Percentiles rank a stretch among this genome's conserved stretches.
phyloP scores from a whole-genome alignment of 2,888 invertebrate genomes.

The Drosophila formosana region DNA sequence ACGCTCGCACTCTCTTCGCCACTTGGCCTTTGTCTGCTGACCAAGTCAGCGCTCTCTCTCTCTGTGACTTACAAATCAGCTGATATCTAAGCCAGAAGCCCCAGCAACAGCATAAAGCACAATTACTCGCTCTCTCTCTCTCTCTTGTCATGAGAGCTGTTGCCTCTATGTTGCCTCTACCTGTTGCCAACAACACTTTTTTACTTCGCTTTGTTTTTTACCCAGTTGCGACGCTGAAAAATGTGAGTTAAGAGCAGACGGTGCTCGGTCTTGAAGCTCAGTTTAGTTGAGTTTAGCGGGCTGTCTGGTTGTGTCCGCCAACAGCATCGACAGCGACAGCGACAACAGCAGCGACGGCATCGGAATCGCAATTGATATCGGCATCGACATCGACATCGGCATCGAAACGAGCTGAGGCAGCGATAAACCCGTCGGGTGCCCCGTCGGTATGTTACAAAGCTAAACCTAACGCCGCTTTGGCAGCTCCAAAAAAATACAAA shows the following conservation, averaged over 20 bases:
- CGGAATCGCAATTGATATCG: conserved; percentile 41
- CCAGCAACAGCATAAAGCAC: conserved; percentile 30
- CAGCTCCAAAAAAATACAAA: conserved; percentile 26
- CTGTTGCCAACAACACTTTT: conserved; percentile 46
- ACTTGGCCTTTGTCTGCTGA: conserved; percentile 27
- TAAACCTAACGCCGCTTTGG: conserved; percentile 46
- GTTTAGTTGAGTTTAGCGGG: conserved; percentile 58
- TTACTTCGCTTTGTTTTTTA: conserved; percentile 11
- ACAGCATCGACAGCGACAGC: conserved; percentile 14
- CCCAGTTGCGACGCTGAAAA: conserved; percentile 34
- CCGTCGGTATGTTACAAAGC: conserved; percentile 72
- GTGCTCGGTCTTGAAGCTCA: conserved; percentile 42
- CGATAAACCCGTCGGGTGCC: conserved; percentile 72
- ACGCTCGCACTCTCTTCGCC: neutral
- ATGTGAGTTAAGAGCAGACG: conserved; percentile 79
- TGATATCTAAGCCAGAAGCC: conserved; percentile 38
- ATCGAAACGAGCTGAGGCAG: conserved; percentile 50
- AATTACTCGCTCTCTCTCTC: conserved; percentile 2
- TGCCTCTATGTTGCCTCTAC: conserved; percentile 33
- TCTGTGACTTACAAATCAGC: conserved; percentile 46
- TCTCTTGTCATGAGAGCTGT: conserved; percentile 8
- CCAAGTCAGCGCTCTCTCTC: conserved; percentile 18
- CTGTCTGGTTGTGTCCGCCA: conserved; percentile 69
- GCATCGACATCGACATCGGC: conserved; percentile 42
- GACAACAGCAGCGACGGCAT: conserved; percentile 15